phyloP scores from a whole-genome alignment of 2,113 vertebrate genomes.

The Fulmarus glacialis region DNA sequence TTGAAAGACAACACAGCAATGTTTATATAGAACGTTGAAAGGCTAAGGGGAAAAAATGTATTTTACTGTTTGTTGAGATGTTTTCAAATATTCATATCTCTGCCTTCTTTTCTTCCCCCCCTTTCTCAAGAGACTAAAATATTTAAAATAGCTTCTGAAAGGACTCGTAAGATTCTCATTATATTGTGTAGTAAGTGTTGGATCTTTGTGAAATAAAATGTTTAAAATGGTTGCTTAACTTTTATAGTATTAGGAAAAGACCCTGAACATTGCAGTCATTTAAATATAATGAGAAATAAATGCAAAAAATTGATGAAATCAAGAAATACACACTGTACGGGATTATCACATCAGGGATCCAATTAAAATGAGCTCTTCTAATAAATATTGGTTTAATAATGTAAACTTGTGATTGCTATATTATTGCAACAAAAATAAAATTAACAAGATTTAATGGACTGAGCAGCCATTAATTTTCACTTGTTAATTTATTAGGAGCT shows the following conservation, averaged over 20 bases:
- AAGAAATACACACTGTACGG: constrained; percentile 46
- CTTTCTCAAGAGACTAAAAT: neutral
- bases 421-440: constrained; percentile 76
- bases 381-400: constrained; percentile 81
- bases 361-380: constrained; percentile 72
- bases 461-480: constrained; percentile 75
- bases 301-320: constrained; percentile 62
- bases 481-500: constrained; percentile 76
- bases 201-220: constrained; percentile 29
- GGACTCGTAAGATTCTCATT: constrained; percentile 11
- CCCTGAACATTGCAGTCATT: constrained; percentile 35
- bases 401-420: constrained; percentile 64
- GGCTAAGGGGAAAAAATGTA: neutral
- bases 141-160: constrained; percentile 1
- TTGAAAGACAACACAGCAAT: neutral
- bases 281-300: constrained; percentile 72
- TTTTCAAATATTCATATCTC: neutral
- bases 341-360: constrained; percentile 72
- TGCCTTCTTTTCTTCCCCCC: neutral
- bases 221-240: constrained; percentile 65
- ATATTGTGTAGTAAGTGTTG: constrained; percentile 39
- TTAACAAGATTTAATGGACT: constrained; percentile 80
- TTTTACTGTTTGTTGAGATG: neutral
- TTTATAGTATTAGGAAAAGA: constrained; percentile 42
- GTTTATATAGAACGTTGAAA: neutral